These are phyloP conservation scores for Sebastes diploproa DNA, from an alignment of 2,797 vertebrate genomes.

Conservation along the genomic window DNA sequence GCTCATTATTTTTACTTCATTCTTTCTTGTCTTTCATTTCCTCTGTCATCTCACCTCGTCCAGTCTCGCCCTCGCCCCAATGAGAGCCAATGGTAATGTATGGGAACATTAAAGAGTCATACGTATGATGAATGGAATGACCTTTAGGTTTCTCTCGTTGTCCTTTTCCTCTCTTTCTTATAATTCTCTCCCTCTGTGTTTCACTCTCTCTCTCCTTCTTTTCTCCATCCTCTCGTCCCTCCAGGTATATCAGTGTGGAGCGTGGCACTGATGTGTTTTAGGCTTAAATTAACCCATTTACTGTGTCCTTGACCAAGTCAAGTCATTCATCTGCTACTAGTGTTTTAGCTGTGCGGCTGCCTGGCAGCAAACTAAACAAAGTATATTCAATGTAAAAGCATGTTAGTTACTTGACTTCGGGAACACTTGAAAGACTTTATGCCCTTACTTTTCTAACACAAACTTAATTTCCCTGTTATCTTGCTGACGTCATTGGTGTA, in stretches of 20 bases:
- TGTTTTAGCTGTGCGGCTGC: slow-evolving; percentile 33
- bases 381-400: slow-evolving; percentile 50
- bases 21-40: slow-evolving; percentile 23
- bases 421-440: slow-evolving; percentile 39
- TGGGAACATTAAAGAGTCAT: slow-evolving; percentile 79
- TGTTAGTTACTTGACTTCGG: slow-evolving; percentile 25
- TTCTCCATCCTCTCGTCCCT: slow-evolving; percentile 32
- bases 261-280: slow-evolving; percentile 66
- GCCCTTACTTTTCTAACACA: slow-evolving; percentile 19
- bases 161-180: slow-evolving; percentile 59
- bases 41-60: slow-evolving; percentile 37
- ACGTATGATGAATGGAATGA: slow-evolving; percentile 77
- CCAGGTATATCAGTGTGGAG: slow-evolving; percentile 52
- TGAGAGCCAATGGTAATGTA: slow-evolving; percentile 74
- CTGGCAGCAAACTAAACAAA: slow-evolving; percentile 41
- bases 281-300: slow-evolving; percentile 75
- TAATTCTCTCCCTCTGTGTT: slow-evolving; percentile 19
- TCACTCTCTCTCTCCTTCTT: background rate
- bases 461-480: slow-evolving; percentile 20
- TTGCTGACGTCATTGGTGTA: slow-evolving; percentile 5
- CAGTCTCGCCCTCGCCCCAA: slow-evolving; percentile 63
- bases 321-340: slow-evolving; percentile 67
- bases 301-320: slow-evolving; percentile 74
- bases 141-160: slow-evolving; percentile 73
- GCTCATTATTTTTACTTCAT: slow-evolving; percentile 31